Evolutionary conservation across 2,113 vertebrate species (phyloP), one percentile per base, ranked within the genome.

Genomic region (Aspidoscelis tigris): DNA sequence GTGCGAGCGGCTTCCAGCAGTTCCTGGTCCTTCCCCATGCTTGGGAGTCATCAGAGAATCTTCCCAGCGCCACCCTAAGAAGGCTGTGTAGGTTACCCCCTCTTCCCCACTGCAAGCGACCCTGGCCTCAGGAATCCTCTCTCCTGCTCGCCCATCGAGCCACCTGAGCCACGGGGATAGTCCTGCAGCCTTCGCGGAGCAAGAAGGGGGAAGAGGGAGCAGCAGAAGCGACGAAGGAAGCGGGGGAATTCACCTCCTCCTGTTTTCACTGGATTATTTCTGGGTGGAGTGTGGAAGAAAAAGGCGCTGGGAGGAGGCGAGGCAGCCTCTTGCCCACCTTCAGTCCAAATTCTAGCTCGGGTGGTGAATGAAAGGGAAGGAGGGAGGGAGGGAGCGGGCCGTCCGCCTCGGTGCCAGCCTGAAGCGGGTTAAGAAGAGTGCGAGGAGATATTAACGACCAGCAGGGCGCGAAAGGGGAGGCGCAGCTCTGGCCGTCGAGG

Each of bases 1-100:
- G 97, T 99, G 89, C 98, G 98, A 93, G 98, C 97, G 84, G 98
- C 98, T 94, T 99, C 98, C 95, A 99, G 96, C 90, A 99, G 97
- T 94, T 99, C 98, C 95, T 99, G 98, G 94, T 99, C 98, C 95
- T 98, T 99, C 81, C 98, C 98, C 98, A 99, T 99, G 95, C 95
- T 94, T 93, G 93, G 85, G 78, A 74, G 82, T 68, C 90, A 85
- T 84, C 90, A 3, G 61, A 84, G 78, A 80, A 87, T 66, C 81
- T 90, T 79, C 68, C 74, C 64, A 26, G 26, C 41, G 20, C 76
- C 58, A 69, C 81, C 89, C 88, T 24, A 1, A 43, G 5, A 78
- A 76, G 14, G 88, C 85, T 1, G 20, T 78, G 55, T 16, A 72
- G 80, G 33, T 73, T 43, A 64, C 39, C 69, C 69, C 76, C 90